A percentile compares a stretch with the other conserved stretches of the same genome.
phyloP scores from a whole-genome alignment of 2,888 invertebrate genomes.

The Augiades crinisus region DNA sequence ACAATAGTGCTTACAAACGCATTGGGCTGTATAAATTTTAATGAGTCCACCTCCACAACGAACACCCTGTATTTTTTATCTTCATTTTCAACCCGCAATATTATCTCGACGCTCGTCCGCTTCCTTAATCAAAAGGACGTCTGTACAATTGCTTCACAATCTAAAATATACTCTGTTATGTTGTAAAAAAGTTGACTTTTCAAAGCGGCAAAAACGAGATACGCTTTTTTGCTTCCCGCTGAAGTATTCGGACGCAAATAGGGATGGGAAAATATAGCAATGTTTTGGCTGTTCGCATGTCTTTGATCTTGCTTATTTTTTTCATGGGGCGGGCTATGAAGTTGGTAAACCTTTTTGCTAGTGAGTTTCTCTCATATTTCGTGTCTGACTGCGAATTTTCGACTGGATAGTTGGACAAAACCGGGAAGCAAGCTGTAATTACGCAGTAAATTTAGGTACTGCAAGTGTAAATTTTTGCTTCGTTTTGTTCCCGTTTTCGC shows the following conservation, averaged over 20 bases:
- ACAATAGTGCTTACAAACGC: conserved; percentile 50
- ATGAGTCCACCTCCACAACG: conserved; percentile 54
- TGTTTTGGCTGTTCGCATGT: conserved; percentile 30
- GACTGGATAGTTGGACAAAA: conserved; percentile 19
- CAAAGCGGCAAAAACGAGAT: conserved; percentile 1
- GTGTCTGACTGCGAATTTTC: conserved; percentile 16
- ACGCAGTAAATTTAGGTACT: conserved; percentile 17
- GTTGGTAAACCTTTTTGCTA: conserved; percentile 23
- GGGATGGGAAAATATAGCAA: conserved; percentile 29
- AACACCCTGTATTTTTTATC: conserved; percentile 36
- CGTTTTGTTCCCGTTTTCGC: not conserved
- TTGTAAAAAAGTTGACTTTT: conserved; percentile 15
- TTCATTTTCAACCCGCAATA: conserved; percentile 26
- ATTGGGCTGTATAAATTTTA: conserved; percentile 66
- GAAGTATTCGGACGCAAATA: conserved; percentile 18
- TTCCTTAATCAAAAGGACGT: conserved; percentile 19
- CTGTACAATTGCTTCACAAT: conserved; percentile 17
- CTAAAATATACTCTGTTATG: conserved; percentile 23
- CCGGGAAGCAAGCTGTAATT: conserved; percentile 15
- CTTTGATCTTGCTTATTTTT: conserved; percentile 25
- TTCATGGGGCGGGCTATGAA: conserved; percentile 11
- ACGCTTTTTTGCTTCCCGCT: conserved; percentile 14
- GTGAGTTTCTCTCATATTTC: conserved; percentile 21
- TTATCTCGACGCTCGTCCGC: conserved; percentile 19
- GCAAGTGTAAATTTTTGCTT: not conserved